Percentiles rank a stretch among this genome's conserved stretches.
Conservation (phyloP, 2,888 invertebrate species). For the Rhagophthalmus giganteus region DNA sequence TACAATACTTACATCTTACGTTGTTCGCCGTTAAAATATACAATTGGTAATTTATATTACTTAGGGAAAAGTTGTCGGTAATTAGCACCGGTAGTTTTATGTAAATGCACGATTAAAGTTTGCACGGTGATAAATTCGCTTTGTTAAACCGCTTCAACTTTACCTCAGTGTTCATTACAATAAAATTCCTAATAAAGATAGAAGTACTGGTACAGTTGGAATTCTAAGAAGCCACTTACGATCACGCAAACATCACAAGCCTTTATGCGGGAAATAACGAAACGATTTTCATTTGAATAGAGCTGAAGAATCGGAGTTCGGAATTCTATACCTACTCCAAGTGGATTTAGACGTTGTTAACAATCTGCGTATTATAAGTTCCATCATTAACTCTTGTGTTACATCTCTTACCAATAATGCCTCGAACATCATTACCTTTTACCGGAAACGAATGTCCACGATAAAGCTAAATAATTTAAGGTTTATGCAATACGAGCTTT, state of each 20-base stretch:
- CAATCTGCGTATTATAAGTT: slow-evolving; percentile 32
- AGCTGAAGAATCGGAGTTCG: slow-evolving; percentile 19
- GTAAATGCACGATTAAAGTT: too few species aligned
- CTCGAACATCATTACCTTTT: slow-evolving; percentile 21
- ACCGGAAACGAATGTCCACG: slow-evolving; percentile 10
- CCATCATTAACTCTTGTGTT: slow-evolving; percentile 31
- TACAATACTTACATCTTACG: too few species aligned
- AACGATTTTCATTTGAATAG: slow-evolving; percentile 18
- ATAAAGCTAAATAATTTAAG: slow-evolving; percentile 18
- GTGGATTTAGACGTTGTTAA: slow-evolving; percentile 26
- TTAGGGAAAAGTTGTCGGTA: too few species aligned
- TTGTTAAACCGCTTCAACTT: too few species aligned
- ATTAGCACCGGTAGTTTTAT: too few species aligned
- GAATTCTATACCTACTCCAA: slow-evolving; percentile 24
- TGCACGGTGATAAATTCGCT: too few species aligned
- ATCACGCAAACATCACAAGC: slow-evolving; percentile 22
- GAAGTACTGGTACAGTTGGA: slow-evolving; percentile 9
- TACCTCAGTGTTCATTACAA: too few species aligned
- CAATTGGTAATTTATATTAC: too few species aligned
- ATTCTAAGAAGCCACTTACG: slow-evolving; percentile 20
- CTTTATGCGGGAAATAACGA: slow-evolving; percentile 18
- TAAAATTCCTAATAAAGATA: too few species aligned
- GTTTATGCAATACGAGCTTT: slow-evolving; percentile 7
- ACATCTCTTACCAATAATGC: slow-evolving; percentile 23
- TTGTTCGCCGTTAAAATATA: too few species aligned